These are phyloP conservation scores for Drosophila subobscura DNA, from an alignment of 1,140 invertebrate species.

Conservation along the genomic window DNA sequence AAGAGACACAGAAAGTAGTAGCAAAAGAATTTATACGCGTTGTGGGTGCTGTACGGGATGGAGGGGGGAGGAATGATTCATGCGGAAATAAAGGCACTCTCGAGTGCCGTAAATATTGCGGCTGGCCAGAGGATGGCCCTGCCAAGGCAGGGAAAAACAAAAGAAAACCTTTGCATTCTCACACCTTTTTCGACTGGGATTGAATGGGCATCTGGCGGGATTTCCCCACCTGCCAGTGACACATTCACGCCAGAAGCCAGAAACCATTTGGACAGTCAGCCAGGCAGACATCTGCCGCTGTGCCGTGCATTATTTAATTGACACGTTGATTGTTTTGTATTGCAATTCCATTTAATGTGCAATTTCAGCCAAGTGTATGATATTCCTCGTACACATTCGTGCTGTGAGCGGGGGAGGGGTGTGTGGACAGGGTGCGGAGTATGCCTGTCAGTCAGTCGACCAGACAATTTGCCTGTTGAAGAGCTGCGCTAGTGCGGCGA, in stretches of 20 bases:
- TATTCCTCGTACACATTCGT: background rate
- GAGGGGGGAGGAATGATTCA: conserved; percentile 69
- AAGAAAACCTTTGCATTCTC: conserved; percentile 52
- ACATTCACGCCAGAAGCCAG: conserved; percentile 4
- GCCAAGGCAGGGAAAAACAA: conserved; percentile 22
- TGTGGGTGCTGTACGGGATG: conserved; percentile 8
- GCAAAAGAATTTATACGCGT: conserved; percentile 64
- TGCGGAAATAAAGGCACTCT: conserved; percentile 77
- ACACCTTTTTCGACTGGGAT: conserved; percentile 39
- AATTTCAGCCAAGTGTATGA: conserved; percentile 49
- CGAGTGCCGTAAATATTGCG: conserved; percentile 69
- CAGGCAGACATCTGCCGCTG: conserved; percentile 3
- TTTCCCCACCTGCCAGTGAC: conserved; percentile 13
- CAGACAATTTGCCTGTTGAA: conserved; percentile 69
- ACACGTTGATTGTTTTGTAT: conserved; percentile 75
- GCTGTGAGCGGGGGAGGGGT: background rate
- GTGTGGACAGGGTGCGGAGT: background rate
- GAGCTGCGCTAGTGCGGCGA: conserved; percentile 53
- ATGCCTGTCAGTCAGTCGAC: conserved; percentile 6
- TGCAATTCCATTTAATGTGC: conserved; percentile 67
- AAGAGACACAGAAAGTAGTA: conserved; percentile 26
- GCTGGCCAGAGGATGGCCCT: conserved; percentile 21
- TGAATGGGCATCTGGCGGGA: too few relatives aligned
- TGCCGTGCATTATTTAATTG: conserved; percentile 71
- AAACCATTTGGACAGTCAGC: too few relatives aligned